These are phyloP conservation scores for Dichetophora obliterata DNA, from an alignment of 2,888 invertebrate genomes.

Conservation along the genomic window DNA sequence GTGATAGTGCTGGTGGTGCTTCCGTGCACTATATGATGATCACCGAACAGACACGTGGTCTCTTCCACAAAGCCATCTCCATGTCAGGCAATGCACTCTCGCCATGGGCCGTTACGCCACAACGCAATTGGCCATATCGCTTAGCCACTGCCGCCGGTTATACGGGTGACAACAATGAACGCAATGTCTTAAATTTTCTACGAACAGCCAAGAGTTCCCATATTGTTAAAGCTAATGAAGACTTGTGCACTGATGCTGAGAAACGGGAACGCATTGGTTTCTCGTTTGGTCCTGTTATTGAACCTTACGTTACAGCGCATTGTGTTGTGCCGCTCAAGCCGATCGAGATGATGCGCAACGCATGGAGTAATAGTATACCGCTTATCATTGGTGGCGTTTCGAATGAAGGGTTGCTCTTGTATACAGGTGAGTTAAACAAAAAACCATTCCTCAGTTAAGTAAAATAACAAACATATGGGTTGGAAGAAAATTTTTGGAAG, in stretches of 20 bases:
- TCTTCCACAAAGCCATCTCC: slow-evolving; percentile 67
- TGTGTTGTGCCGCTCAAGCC: slow-evolving; percentile 66
- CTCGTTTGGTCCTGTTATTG: slow-evolving; percentile 68
- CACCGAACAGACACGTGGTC: slow-evolving; percentile 70
- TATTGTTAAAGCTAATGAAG: slow-evolving; percentile 63
- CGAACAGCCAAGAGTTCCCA: slow-evolving; percentile 61
- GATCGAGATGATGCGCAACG: slow-evolving; percentile 64
- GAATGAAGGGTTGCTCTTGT: slow-evolving; percentile 66
- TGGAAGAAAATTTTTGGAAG: too few relatives aligned
- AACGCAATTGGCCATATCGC: slow-evolving; percentile 65
- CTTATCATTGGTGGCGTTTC: slow-evolving; percentile 67
- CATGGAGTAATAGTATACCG: slow-evolving; percentile 68
- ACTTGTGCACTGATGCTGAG: slow-evolving; percentile 64
- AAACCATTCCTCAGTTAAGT: too few relatives aligned
- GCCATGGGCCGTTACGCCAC: slow-evolving; percentile 66
- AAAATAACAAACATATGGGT: too few relatives aligned
- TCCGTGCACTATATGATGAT: slow-evolving; percentile 71
- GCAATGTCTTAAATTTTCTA: slow-evolving; percentile 66
- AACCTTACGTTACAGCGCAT: slow-evolving; percentile 64
- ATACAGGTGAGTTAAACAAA: slow-evolving; percentile 52
- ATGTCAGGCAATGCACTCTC: slow-evolving; percentile 67
- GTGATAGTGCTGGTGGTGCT: slow-evolving; percentile 72
- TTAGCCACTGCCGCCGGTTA: slow-evolving; percentile 65
- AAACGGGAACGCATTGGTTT: slow-evolving; percentile 65
- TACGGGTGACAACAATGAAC: slow-evolving; percentile 59